Percentiles rank a stretch among this genome's conserved stretches.
These are phyloP conservation scores for Thripadectes ignobilis DNA, from an alignment of 2,797 vertebrate genomes.

Conservation along the genomic window DNA sequence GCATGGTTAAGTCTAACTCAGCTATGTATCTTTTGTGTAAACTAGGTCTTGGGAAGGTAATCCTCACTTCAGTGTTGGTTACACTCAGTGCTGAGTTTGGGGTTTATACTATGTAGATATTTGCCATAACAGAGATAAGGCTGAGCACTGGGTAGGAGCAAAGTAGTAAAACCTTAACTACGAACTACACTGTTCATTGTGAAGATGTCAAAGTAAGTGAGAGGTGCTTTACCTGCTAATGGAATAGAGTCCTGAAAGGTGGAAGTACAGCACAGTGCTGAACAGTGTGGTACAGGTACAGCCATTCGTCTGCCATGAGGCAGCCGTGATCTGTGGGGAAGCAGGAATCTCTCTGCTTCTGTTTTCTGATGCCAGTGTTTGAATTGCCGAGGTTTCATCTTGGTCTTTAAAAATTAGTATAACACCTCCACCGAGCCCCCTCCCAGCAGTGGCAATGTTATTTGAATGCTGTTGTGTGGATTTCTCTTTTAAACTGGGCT, in stretches of 20 bases:
- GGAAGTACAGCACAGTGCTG: neutral
- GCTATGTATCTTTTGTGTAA: neutral
- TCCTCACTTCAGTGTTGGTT: fast-evolving
- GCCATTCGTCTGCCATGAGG: neutral
- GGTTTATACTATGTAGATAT: neutral
- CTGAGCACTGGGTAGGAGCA: neutral
- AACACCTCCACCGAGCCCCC: neutral
- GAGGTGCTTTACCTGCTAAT: neutral
- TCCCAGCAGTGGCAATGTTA: neutral
- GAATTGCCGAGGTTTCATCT: neutral
- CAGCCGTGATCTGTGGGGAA: neutral
- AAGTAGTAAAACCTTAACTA: neutral
- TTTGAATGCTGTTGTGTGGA: neutral
- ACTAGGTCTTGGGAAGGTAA: neutral
- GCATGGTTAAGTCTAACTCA: neutral
- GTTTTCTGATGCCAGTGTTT: neutral
- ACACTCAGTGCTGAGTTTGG: neutral
- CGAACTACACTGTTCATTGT: neutral
- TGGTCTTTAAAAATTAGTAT: neutral
- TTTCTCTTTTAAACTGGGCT: slow-evolving; percentile 20
- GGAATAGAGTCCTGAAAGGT: neutral
- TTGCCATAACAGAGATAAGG: neutral
- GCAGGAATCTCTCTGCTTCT: neutral
- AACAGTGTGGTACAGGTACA: neutral
- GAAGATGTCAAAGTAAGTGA: neutral